Evolutionary conservation across 2,888 invertebrate species (phyloP), one percentile per base, ranked within the genome.

Genomic region (Noctua pronuba): DNA sequence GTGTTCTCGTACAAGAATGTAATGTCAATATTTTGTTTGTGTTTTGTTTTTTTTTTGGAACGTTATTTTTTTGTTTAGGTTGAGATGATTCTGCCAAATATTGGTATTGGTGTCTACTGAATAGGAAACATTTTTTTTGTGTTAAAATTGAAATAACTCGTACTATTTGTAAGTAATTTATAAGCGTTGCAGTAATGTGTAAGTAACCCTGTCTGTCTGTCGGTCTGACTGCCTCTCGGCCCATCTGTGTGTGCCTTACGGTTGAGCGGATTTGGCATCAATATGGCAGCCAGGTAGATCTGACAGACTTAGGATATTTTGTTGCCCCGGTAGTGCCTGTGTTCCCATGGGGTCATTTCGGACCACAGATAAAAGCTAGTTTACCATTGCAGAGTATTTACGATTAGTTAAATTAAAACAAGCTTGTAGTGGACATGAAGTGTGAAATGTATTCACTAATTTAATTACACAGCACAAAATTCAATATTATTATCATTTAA

Each of bases 1-100:
- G 72, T 83, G 75, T 86, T 86, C 49, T 78, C 58, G 84, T 85
- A 82, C 67, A 80, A 80, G 86, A 88, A 87, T 83, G 85, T 83
- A 78, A 83, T 84, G 81, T 86, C 79, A 88, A 89, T 87, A 83
- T 85, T 83, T 77, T 82, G 75, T 71, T 82, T 52, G 73, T 79
- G 46, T 83, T 66, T 24, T 52, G 58, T n/a, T n/a, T n/a, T 77
- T 77, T 80, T 74, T 70, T 65, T 71, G 66, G 60, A 52, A 55
- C 35, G n/a, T n/a, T 73, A 16, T 38, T 31, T 7, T 21, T 66
- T 68, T 65, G 35, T 49, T 65, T 46, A 1, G 7, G 35, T 62
- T 58, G 6, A 21, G 13, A 31, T 55, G 16, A 21, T 82, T 58
- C 2, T 58, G 31, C 13, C 7, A 41, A 65, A 79, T 72, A 72